Evolutionary conservation across 2,888 invertebrate species (phyloP).

Genomic region (Lamproptera curius): DNA sequence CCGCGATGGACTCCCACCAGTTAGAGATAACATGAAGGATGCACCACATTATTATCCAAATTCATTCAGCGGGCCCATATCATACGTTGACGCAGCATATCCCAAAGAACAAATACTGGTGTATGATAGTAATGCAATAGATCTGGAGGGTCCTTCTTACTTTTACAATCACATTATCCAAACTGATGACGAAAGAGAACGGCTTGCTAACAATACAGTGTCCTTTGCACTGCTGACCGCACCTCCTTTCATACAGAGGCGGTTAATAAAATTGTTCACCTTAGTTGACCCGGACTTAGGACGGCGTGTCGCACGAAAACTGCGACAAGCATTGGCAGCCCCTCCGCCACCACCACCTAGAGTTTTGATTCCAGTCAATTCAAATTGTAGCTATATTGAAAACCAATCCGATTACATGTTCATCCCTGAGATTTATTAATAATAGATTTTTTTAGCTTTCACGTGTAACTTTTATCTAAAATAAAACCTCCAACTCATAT

Average conservation of each 20-base stretch:
- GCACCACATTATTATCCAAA: slow-evolving; percentile 97
- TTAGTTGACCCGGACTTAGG: slow-evolving; percentile 87
- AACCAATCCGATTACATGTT: neutral
- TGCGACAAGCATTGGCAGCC: neutral
- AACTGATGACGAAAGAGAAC: slow-evolving; percentile 26
- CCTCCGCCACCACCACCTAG: neutral
- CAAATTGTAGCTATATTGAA: neutral
- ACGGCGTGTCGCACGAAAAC: slow-evolving; percentile 35
- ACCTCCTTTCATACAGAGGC: slow-evolving; percentile 81
- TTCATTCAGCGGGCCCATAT: slow-evolving; percentile 91
- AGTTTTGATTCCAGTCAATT: neutral
- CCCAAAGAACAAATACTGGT: slow-evolving; percentile 37
- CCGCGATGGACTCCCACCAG: slow-evolving; percentile 79
- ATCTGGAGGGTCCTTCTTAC: slow-evolving; percentile 79
- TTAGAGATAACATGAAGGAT: slow-evolving; percentile 87
- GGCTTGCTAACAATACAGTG: slow-evolving; percentile 30
- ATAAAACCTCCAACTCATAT: too few species aligned
- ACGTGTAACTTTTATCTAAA: too few species aligned
- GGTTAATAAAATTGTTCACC: slow-evolving; percentile 86
- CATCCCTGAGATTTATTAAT: too few species aligned
- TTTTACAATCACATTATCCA: slow-evolving; percentile 80
- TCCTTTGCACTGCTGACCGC: slow-evolving; percentile 21
- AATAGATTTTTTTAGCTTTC: too few species aligned
- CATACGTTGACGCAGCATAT: slow-evolving; percentile 66
- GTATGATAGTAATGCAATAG: slow-evolving; percentile 39